phyloP scores from a whole-genome alignment of 2,113 vertebrate species.

The Corvus cornix region DNA sequence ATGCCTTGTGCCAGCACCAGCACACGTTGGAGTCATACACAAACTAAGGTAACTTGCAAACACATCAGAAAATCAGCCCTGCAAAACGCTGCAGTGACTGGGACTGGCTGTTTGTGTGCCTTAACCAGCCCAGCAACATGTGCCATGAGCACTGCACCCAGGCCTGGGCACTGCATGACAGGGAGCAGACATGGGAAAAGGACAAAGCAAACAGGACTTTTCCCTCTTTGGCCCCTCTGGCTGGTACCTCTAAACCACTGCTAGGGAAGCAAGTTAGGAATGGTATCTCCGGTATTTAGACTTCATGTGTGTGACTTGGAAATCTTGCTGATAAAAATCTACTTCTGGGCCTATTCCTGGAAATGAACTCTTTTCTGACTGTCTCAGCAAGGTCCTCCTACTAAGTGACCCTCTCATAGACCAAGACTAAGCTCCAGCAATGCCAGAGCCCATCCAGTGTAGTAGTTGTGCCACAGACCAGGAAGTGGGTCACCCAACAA shows the following conservation, averaged over 20 bases:
- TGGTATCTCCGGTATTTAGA: not conserved
- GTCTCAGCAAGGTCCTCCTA: not conserved
- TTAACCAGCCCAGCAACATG: not conserved
- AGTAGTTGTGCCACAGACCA: not conserved
- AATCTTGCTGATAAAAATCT: not conserved
- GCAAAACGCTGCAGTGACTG: not conserved
- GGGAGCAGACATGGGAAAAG: not conserved
- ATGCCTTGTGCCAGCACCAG: not conserved
- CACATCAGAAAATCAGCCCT: not conserved
- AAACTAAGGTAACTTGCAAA: not conserved
- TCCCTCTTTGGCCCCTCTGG: not conserved
- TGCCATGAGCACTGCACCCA: not conserved
- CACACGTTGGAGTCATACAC: not conserved
- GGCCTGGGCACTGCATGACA: fast-evolving
- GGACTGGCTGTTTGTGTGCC: not conserved
- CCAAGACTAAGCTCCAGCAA: not conserved
- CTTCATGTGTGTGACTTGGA: not conserved
- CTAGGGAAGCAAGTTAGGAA: not conserved
- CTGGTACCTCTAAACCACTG: not conserved
- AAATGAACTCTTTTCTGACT: not conserved
- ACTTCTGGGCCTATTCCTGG: not conserved
- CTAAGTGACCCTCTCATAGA: not conserved
- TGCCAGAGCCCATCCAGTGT: not conserved
- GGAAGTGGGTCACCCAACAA: not conserved
- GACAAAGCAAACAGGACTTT: slow-evolving; percentile 33